Evolutionary conservation across 2,797 vertebrate species (phyloP), one percentile per base, ranked within the genome.

Genomic region (Arrhamphus sclerolepis): DNA sequence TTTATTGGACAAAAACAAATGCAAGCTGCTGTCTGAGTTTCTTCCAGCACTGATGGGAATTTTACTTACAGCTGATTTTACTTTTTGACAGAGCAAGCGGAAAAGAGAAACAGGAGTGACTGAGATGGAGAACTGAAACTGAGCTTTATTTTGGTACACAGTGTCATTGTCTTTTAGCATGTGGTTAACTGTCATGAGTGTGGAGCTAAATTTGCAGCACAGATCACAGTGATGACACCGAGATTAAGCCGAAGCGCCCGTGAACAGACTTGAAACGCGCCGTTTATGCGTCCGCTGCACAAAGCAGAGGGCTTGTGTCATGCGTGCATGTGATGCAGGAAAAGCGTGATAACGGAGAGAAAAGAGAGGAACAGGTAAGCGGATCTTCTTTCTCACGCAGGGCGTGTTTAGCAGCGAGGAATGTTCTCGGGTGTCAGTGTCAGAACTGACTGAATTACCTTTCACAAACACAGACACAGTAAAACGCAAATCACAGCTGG

Each of bases 371-470:
- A 44, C 6, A 51, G 40, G 63, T 56, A 24, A 18, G 34, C 51
- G 65, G 73, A 54, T 83, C 74, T 1, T 54, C 50, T 77, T 82
- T 67, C 64, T 60, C 46, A 20, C 60, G 43, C 48, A 67, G 77
- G 73, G 72, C 80, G 83, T 68, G 75, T 80, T 75, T 62, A 66
- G 62, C 42, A 55, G 62, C 7, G 28, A 82, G 79, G 77, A 83
- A 87, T 80, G 84, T 56, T 83, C 85, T 88, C 83, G 77, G 78
- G 80, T 89, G 82, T 87, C 85, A 46, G 28, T 39, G 40, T 57
- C 34, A 41, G 53, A 74, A 75, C 19, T 66, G 48, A 77, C 77
- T 71, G 59, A 64, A 52, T 61, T 44, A 80, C 61, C 66, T 64
- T 71, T 70, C 68, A 59, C 46, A 10, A 7, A 55, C 20, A 55